Percentiles rank a stretch among this genome's conserved stretches.
Conservation (phyloP, 1,140 invertebrate species). For the Zaprionus ornatus region DNA sequence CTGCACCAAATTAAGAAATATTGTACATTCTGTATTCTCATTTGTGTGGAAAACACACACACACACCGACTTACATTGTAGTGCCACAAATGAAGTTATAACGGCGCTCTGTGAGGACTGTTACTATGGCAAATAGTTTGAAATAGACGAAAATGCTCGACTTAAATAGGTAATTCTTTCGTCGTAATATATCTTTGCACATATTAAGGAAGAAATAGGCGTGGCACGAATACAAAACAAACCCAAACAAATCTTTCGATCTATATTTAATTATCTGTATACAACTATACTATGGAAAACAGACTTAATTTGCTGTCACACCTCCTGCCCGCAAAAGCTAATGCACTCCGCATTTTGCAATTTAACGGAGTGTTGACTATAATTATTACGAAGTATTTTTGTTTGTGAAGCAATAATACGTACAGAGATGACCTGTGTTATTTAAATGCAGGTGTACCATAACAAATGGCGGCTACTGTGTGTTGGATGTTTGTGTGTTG, state of each 20-base stretch:
- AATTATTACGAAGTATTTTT: slow-evolving; percentile 8
- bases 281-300: neutral
- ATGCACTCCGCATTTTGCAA: neutral
- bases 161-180: neutral
- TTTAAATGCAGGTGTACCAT: slow-evolving; percentile 8
- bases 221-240: neutral
- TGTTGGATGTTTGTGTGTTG: neutral
- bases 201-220: neutral
- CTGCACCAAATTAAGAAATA: too few relatives aligned
- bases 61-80: too few relatives aligned
- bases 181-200: neutral
- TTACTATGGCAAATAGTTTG: too few relatives aligned
- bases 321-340: neutral
- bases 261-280: neutral
- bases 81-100: too few relatives aligned
- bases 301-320: neutral
- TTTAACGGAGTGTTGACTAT: neutral
- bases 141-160: neutral
- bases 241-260: neutral
- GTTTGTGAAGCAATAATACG: slow-evolving; percentile 1
- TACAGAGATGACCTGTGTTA: slow-evolving; percentile 1
- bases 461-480: neutral
- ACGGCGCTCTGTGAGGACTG: too few relatives aligned
- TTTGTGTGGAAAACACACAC: too few relatives aligned
- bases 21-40: too few relatives aligned